Conservation (phyloP, 2,113 vertebrate species). For the Myrmecophaga tridactyla region DNA sequence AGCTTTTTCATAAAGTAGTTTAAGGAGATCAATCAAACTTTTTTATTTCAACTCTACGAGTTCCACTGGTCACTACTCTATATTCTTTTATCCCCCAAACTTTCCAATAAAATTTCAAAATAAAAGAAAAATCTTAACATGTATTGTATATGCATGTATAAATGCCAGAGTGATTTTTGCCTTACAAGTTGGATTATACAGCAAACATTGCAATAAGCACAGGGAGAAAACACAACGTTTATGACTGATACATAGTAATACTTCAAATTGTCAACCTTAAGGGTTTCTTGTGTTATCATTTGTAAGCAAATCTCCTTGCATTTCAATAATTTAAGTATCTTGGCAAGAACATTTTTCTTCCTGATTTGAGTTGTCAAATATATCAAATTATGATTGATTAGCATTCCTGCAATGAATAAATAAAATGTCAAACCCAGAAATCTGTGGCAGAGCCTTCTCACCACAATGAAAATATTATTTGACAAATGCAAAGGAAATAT, state of each 20-base stretch:
- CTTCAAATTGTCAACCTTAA: not conserved
- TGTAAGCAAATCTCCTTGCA: not conserved
- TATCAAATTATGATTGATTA: conserved; percentile 33
- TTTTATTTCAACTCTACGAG: not conserved
- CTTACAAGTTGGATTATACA: not conserved
- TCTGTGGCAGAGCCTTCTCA: not conserved
- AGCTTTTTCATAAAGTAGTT: not conserved
- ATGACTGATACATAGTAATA: not conserved
- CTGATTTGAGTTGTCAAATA: not conserved
- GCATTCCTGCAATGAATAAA: not conserved
- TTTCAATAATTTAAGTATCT: conserved; percentile 32
- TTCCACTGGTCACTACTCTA: not conserved
- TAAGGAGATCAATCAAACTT: not conserved
- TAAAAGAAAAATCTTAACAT: not conserved
- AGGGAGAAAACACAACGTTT: not conserved
- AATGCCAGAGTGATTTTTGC: not conserved
- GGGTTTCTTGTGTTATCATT: not conserved
- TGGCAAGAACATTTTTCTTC: not conserved
- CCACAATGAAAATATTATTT: not conserved
- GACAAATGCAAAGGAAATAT: not conserved
- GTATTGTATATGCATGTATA: not conserved
- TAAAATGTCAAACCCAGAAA: not conserved
- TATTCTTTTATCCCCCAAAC: not conserved
- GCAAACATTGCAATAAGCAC: not conserved
- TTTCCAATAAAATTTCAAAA: not conserved